Percentiles rank a stretch among this genome's conserved stretches.
Conservation (phyloP, 2,797 vertebrate species). For the Meda fulgida region DNA sequence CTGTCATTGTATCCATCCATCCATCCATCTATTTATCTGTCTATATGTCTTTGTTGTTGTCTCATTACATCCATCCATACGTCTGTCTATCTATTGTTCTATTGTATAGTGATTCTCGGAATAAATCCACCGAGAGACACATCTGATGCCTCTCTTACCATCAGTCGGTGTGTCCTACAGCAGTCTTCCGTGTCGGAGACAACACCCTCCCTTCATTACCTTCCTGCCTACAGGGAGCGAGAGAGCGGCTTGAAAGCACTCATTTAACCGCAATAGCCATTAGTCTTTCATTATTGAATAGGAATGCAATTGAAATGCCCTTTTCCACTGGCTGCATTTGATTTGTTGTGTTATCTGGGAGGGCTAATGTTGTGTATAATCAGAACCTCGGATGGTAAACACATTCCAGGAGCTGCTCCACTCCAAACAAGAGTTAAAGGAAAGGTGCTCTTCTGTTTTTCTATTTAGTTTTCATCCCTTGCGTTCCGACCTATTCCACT, state of each 20-base stretch:
- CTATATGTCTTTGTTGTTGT: not conserved
- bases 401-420: constrained; percentile 66
- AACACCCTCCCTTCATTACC: constrained; percentile 47
- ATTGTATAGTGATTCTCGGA: not conserved
- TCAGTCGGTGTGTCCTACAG: not conserved
- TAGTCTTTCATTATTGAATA: constrained; percentile 69
- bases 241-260: constrained; percentile 51
- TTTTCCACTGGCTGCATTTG: constrained; percentile 64
- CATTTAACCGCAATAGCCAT: constrained; percentile 65
- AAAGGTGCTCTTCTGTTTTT: constrained; percentile 32
- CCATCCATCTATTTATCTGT: no score
- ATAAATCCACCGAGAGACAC: not conserved
- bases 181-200: constrained; percentile 13
- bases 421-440: constrained; percentile 27
- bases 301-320: constrained; percentile 66
- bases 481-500: not conserved
- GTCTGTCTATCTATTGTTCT: not conserved
- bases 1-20: not conserved
- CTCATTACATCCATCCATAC: not conserved
- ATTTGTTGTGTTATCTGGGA: constrained; percentile 74
- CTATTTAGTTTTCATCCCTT: constrained; percentile 25
- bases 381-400: constrained; percentile 68
- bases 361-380: constrained; percentile 77
- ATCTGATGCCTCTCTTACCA: not conserved
- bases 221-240: constrained; percentile 32